These are phyloP conservation scores for Crocuta crocuta DNA, from an alignment of 2,113 vertebrate genomes.

Conservation along the genomic window DNA sequence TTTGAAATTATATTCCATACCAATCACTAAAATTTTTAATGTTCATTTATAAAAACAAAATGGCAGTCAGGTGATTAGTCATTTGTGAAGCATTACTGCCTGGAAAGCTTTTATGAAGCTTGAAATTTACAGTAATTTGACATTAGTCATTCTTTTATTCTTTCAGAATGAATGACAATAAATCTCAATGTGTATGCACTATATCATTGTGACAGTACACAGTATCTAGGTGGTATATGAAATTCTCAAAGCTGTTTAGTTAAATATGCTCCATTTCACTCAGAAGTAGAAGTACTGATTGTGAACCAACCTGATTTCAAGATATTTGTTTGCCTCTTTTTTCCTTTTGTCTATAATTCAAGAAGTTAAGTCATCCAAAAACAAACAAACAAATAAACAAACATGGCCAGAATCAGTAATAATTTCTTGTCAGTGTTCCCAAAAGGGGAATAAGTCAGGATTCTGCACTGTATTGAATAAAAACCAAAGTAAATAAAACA, in stretches of 20 bases:
- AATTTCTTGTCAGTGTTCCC: background rate
- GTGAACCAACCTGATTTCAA: background rate
- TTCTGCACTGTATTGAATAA: background rate
- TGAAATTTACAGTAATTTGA: conserved; percentile 69
- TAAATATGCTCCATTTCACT: background rate
- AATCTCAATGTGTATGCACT: background rate
- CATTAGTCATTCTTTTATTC: conserved; percentile 23
- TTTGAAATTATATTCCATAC: conserved; percentile 51
- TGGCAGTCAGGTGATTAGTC: conserved; percentile 47
- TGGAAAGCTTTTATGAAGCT: conserved; percentile 54
- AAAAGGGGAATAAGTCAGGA: background rate
- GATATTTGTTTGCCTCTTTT: background rate
- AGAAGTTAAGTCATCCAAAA: background rate
- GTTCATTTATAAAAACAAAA: conserved; percentile 64
- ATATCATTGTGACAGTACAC: background rate
- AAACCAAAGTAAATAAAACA: background rate
- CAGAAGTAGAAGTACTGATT: background rate
- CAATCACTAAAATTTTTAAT: conserved; percentile 39
- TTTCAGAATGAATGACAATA: conserved; percentile 31
- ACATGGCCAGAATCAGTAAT: background rate
- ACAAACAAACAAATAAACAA: background rate
- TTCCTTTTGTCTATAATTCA: background rate
- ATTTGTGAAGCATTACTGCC: conserved; percentile 57
- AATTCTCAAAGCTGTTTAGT: conserved; percentile 29
- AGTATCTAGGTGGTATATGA: background rate